Evolutionary conservation across 2,888 invertebrate genomes (phyloP).

Genomic region (Polia nebulosa): DNA sequence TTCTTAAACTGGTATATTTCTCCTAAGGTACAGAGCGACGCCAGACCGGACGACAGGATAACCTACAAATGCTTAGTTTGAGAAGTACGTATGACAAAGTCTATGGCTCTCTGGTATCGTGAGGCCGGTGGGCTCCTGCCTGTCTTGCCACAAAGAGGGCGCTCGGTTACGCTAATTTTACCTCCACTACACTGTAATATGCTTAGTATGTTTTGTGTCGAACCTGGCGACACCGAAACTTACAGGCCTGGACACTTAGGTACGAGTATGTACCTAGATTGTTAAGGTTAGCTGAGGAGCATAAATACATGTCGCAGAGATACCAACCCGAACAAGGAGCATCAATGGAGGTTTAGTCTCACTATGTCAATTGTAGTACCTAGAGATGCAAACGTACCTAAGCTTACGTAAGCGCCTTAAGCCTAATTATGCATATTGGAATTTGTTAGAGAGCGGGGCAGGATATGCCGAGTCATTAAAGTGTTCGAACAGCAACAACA

Average conservation of each 20-base stretch:
- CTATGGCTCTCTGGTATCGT: too few species aligned
- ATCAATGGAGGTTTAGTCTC: not conserved
- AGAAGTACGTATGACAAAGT: not conserved
- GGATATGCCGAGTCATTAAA: conserved; percentile 18
- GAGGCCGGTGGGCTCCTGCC: conserved; percentile 13
- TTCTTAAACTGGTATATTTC: not conserved
- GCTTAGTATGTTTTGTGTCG: not conserved
- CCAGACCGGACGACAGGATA: not conserved
- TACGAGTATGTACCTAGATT: not conserved
- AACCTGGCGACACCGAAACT: not conserved
- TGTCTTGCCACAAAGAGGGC: conserved; percentile 74
- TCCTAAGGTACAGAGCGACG: conserved; percentile 1
- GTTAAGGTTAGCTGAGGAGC: not conserved
- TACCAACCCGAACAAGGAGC: not conserved
- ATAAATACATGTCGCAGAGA: not conserved
- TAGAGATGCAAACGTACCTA: not conserved
- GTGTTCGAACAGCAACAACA: conserved; percentile 36
- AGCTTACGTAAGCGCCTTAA: not conserved
- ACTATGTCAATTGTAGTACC: not conserved
- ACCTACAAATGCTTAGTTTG: conserved; percentile 7
- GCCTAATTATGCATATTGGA: conserved; percentile 20
- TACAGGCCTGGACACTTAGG: not conserved
- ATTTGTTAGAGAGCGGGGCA: conserved; percentile 12
- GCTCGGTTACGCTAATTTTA: conserved; percentile 58
- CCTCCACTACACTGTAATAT: conserved; percentile 10